Percentiles rank a stretch among this genome's conserved stretches.
These are phyloP conservation scores for Ephestia elutella DNA, from an alignment of 1,140 invertebrate genomes.

Conservation along the genomic window DNA sequence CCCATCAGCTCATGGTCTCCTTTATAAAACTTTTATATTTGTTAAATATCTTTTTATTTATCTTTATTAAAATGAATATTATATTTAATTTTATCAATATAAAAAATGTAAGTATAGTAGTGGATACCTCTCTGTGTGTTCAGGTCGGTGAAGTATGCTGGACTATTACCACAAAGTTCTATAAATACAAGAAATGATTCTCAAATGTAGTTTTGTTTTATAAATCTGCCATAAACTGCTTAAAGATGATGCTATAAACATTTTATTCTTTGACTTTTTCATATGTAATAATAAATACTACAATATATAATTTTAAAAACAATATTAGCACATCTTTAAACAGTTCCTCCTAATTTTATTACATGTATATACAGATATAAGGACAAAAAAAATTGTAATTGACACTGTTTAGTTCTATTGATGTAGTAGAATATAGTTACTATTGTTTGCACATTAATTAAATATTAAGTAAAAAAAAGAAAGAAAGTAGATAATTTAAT, in stretches of 20 bases:
- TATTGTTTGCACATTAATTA: no score
- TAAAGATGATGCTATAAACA: conserved; percentile 42
- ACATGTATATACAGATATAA: no score
- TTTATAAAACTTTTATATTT: conserved; percentile 27
- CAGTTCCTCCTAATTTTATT: conserved; percentile 21
- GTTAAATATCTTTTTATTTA: conserved; percentile 1
- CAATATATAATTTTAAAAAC: neutral
- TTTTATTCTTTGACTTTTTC: neutral
- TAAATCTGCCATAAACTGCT: conserved; percentile 39
- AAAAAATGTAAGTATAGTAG: conserved; percentile 63
- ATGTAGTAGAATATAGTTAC: neutral
- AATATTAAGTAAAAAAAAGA: no score
- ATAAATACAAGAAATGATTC: conserved; percentile 76
- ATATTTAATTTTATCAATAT: neutral
- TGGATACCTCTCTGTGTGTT: conserved; percentile 73
- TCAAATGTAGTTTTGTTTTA: conserved; percentile 66
- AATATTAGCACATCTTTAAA: conserved; percentile 37
- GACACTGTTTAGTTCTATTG: neutral
- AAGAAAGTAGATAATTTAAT: no score
- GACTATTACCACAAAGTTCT: conserved; percentile 77
- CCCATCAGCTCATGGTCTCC: conserved; percentile 68
- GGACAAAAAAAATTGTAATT: neutral
- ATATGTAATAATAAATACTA: neutral
- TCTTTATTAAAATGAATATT: neutral
- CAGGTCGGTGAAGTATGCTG: conserved; percentile 75